Percentiles rank a stretch among this genome's conserved stretches.
Evolutionary conservation across 2,888 invertebrate genomes (phyloP).

Genomic region (Eurois occulta): DNA sequence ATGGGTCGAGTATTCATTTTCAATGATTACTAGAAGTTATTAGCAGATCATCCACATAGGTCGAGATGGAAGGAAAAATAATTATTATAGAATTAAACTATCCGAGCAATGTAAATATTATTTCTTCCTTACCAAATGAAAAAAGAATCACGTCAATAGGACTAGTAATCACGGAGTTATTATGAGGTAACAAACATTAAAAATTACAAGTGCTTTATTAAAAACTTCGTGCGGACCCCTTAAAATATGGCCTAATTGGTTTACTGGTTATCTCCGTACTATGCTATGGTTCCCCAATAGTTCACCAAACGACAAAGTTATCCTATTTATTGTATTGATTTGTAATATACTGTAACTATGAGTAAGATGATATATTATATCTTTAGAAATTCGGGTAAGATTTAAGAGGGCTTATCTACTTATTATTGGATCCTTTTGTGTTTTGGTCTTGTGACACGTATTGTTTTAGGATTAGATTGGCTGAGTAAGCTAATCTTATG

Average conservation of each 20-base stretch:
- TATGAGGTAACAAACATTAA: too few species aligned
- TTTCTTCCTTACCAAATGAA: too few species aligned
- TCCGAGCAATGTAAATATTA: background rate
- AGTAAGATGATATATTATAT: constrained; percentile 47
- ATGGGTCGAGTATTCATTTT: background rate
- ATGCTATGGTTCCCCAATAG: constrained; percentile 9
- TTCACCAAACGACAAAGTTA: constrained; percentile 46
- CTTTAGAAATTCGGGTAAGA: constrained; percentile 43
- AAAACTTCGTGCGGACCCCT: too few species aligned
- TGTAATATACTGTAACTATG: constrained; percentile 43
- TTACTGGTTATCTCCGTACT: background rate
- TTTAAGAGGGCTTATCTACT: constrained; percentile 29
- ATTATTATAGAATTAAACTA: background rate
- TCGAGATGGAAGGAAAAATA: too few species aligned
- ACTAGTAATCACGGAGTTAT: too few species aligned
- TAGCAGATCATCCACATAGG: background rate
- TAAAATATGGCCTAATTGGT: background rate
- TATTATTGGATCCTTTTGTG: constrained; percentile 18
- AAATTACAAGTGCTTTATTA: background rate
- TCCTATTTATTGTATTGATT: constrained; percentile 57
- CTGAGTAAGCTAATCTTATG: background rate
- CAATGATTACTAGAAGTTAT: background rate
- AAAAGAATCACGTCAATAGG: background rate
- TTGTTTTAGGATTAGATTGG: constrained; percentile 7
- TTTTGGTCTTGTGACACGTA: background rate